Evolutionary conservation across 2,888 invertebrate species (phyloP).

Genomic region (Agonopterix subpropinquella): DNA sequence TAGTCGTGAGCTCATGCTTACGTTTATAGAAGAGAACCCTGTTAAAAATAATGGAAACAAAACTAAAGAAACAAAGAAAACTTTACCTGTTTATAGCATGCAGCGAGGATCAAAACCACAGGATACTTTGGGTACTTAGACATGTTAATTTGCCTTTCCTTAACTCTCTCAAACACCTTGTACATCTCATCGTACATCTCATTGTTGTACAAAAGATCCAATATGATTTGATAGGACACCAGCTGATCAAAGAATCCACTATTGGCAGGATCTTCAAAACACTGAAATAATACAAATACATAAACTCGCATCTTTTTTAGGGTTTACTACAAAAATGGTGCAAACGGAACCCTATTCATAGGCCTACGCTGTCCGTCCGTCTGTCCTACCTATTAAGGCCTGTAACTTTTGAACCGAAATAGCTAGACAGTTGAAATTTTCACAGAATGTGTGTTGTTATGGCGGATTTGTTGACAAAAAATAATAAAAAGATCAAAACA

Average conservation of each 20-base stretch:
- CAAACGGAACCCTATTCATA: neutral
- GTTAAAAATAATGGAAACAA: too few relatives aligned
- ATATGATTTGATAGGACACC: slow-evolving; percentile 78
- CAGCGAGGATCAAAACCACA: slow-evolving; percentile 79
- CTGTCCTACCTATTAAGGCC: too few relatives aligned
- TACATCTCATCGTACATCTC: slow-evolving; percentile 80
- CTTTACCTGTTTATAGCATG: slow-evolving; percentile 84
- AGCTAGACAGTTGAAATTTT: too few relatives aligned
- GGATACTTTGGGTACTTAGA: slow-evolving; percentile 81
- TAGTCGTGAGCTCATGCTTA: too few relatives aligned
- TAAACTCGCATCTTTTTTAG: neutral
- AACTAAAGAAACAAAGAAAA: neutral
- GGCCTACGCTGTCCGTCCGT: too few relatives aligned
- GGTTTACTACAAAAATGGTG: too few relatives aligned
- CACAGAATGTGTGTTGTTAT: too few relatives aligned
- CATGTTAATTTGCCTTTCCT: slow-evolving; percentile 77
- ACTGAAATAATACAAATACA: slow-evolving; percentile 54
- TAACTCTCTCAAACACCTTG: slow-evolving; percentile 77
- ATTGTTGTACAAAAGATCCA: slow-evolving; percentile 83
- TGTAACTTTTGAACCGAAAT: too few relatives aligned
- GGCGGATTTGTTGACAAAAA: too few relatives aligned
- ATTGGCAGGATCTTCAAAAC: slow-evolving; percentile 77
- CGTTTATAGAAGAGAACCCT: too few relatives aligned
- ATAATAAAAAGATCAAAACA: too few relatives aligned
- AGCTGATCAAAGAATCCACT: slow-evolving; percentile 84